These are phyloP conservation scores for Drosophila multiciliata DNA, from an alignment of 2,888 invertebrate genomes.

Conservation along the genomic window DNA sequence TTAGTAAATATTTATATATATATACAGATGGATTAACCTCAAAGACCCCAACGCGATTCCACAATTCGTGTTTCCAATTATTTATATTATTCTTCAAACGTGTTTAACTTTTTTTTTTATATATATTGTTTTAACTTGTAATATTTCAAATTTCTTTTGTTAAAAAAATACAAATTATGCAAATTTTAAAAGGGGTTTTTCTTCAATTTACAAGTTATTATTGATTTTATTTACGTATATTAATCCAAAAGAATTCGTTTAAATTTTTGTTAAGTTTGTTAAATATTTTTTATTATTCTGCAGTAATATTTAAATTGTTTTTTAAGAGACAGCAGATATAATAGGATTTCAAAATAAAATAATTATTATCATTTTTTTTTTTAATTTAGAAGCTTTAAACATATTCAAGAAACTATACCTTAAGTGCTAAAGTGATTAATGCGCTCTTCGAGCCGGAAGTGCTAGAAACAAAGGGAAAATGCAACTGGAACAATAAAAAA, in stretches of 20 bases:
- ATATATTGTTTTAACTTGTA: neutral
- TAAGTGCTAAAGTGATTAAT: slow-evolving; percentile 48
- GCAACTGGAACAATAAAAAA: slow-evolving; percentile 10
- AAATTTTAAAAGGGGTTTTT: neutral
- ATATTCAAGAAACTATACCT: slow-evolving; percentile 18
- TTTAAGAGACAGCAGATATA: neutral
- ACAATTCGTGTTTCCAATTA: neutral
- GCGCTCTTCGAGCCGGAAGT: slow-evolving; percentile 40
- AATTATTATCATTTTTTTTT: neutral
- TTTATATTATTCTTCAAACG: neutral
- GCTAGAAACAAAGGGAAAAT: slow-evolving; percentile 29
- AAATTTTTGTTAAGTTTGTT: neutral
- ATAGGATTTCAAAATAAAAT: neutral
- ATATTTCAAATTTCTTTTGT: neutral
- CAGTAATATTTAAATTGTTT: neutral
- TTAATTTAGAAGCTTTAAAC: neutral
- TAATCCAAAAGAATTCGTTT: neutral
- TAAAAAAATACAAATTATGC: neutral
- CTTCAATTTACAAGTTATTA: neutral
- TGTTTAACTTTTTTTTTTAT: neutral
- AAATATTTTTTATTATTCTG: neutral
- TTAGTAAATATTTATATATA: neutral
- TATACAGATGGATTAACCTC: neutral
- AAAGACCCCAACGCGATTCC: neutral
- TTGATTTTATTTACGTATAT: neutral